These are phyloP conservation scores for Alces alces DNA, from an alignment of 2,113 vertebrate genomes.

Conservation along the genomic window DNA sequence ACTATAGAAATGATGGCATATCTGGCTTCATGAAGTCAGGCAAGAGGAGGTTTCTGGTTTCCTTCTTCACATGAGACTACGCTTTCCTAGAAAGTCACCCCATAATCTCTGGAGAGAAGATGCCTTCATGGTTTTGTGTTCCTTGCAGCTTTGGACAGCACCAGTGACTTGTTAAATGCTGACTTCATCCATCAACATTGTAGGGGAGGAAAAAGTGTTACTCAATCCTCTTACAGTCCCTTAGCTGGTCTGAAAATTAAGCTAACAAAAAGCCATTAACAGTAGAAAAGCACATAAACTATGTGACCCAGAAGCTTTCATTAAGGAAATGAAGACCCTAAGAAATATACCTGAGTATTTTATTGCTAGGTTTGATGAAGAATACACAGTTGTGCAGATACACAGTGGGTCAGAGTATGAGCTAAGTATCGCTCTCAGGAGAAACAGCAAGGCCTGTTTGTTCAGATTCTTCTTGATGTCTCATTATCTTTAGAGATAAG, in stretches of 20 bases:
- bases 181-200: neutral
- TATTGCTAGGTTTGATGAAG: neutral
- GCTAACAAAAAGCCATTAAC: neutral
- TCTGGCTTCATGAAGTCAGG: neutral
- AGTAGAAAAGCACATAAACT: neutral
- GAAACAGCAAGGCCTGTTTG: neutral
- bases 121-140: neutral
- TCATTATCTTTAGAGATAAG: neutral
- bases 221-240: neutral
- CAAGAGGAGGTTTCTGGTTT: neutral
- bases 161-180: neutral
- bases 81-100: neutral
- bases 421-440: neutral
- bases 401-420: neutral
- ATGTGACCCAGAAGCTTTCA: neutral
- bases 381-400: neutral
- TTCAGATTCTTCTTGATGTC: neutral
- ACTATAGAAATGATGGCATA: neutral
- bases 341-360: neutral
- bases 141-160: neutral
- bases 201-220: neutral
- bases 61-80: neutral
- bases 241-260: neutral
- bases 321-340: neutral
- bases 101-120: neutral